phyloP scores from a whole-genome alignment of 2,113 vertebrate genomes.

The Tinamus guttatus region DNA sequence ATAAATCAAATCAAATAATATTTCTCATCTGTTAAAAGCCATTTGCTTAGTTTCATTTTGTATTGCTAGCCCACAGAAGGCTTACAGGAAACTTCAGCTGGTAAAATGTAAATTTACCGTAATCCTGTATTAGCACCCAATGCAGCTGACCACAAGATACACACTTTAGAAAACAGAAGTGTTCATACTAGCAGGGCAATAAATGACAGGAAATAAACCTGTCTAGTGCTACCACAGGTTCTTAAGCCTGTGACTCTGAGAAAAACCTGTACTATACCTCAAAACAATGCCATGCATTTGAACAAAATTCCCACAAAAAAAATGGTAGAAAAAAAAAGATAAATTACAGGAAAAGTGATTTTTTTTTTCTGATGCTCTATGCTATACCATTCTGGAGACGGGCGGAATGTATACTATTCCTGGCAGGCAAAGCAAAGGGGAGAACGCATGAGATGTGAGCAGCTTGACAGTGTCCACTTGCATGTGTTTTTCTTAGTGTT shows the following conservation, averaged over 20 bases:
- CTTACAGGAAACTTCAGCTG: constrained; percentile 82
- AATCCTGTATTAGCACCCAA: constrained; percentile 74
- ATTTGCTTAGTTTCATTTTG: constrained; percentile 62
- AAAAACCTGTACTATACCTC: background rate
- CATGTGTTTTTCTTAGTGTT: background rate
- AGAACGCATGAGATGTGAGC: background rate
- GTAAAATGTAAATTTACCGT: constrained; percentile 79
- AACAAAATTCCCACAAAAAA: background rate
- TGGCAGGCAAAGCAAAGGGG: background rate
- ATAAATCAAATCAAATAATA: background rate
- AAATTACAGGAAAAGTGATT: background rate
- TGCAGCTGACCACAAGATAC: constrained; percentile 80
- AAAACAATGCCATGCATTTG: background rate
- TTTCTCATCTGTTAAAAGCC: constrained; percentile 25
- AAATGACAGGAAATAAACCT: constrained; percentile 79
- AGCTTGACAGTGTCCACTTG: background rate
- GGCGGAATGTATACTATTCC: background rate
- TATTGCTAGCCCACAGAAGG: constrained; percentile 67
- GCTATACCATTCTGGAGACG: background rate
- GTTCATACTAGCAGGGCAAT: constrained; percentile 55
- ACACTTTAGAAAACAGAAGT: constrained; percentile 29
- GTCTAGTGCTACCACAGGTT: constrained; percentile 51
- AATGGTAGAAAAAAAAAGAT: background rate
- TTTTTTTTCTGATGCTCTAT: background rate
- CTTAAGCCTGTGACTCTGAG: constrained; percentile 29